Percentiles rank a stretch among this genome's conserved stretches.
phyloP scores from a whole-genome alignment of 2,888 invertebrate species.

The Agrilus cyanescens region DNA sequence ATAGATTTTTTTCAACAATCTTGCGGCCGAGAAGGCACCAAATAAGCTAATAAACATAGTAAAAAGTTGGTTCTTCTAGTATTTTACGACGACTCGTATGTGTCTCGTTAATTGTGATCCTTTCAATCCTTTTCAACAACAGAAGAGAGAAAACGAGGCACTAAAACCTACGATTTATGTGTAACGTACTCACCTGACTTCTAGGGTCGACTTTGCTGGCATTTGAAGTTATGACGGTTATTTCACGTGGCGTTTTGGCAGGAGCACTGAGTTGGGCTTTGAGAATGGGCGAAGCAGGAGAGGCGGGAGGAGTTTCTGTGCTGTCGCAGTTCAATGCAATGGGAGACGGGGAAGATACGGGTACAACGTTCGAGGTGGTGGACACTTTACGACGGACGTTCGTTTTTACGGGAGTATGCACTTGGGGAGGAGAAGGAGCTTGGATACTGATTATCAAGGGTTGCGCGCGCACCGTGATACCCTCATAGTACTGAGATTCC shows the following conservation, averaged over 20 bases:
- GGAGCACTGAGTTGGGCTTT: slow-evolving; percentile 74
- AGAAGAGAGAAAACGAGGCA: too few species aligned
- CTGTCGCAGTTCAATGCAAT: slow-evolving; percentile 16
- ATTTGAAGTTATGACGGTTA: slow-evolving; percentile 32
- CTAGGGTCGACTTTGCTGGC: slow-evolving; percentile 36
- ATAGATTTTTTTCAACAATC: background rate
- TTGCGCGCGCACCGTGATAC: slow-evolving; percentile 52
- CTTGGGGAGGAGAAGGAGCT: slow-evolving; percentile 26
- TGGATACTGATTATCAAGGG: slow-evolving; percentile 41
- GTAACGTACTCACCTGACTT: slow-evolving; percentile 44
- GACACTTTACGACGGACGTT: slow-evolving; percentile 16
- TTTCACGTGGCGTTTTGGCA: slow-evolving; percentile 36
- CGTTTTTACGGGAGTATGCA: slow-evolving; percentile 11
- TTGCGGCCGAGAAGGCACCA: background rate
- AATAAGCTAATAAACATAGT: slow-evolving; percentile 5
- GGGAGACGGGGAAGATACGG: slow-evolving; percentile 10
- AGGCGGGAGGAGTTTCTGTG: slow-evolving; percentile 31
- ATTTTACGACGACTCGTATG: too few species aligned
- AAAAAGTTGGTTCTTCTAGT: too few species aligned
- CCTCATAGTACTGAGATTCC: slow-evolving; percentile 54
- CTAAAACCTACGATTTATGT: too few species aligned
- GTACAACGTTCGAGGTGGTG: slow-evolving; percentile 8
- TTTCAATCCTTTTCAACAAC: too few species aligned
- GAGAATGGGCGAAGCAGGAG: slow-evolving; percentile 67
- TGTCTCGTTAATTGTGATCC: too few species aligned